These are phyloP conservation scores for Erpetoichthys calabaricus DNA, from an alignment of 2,797 vertebrate species.

Conservation along the genomic window DNA sequence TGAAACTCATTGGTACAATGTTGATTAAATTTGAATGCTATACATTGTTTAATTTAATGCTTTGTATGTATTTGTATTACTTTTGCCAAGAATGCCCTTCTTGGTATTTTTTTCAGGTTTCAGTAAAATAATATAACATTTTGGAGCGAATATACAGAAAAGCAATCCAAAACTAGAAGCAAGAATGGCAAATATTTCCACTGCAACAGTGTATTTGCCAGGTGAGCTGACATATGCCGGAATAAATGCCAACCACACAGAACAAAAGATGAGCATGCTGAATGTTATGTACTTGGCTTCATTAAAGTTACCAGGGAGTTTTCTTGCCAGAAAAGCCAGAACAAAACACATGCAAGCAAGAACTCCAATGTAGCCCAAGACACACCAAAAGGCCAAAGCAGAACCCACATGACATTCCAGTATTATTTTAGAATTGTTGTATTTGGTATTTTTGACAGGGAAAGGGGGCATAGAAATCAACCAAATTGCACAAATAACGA, in stretches of 20 bases:
- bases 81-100: too few species aligned
- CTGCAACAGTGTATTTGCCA: slow-evolving; percentile 29
- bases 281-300: slow-evolving; percentile 29
- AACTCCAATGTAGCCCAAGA: slow-evolving; percentile 23
- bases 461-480: slow-evolving; percentile 19
- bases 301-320: slow-evolving; percentile 26
- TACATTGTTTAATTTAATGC: too few species aligned
- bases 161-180: slow-evolving; percentile 28
- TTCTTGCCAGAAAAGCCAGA: slow-evolving; percentile 25
- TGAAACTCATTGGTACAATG: too few species aligned
- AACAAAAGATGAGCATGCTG: slow-evolving; percentile 29
- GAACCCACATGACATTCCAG: slow-evolving; percentile 27
- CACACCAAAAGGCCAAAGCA: slow-evolving; percentile 26
- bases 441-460: slow-evolving; percentile 21
- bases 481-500: slow-evolving; percentile 24
- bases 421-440: slow-evolving; percentile 23
- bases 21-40: too few species aligned
- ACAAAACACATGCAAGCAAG: slow-evolving; percentile 24
- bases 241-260: slow-evolving; percentile 26
- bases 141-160: not conserved
- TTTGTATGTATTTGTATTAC: too few species aligned
- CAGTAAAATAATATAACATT: too few species aligned
- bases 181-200: slow-evolving; percentile 30
- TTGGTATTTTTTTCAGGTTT: too few species aligned
- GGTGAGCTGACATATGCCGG: slow-evolving; percentile 29